phyloP scores from a whole-genome alignment of 2,888 invertebrate genomes.

The Rotaria macrura region DNA sequence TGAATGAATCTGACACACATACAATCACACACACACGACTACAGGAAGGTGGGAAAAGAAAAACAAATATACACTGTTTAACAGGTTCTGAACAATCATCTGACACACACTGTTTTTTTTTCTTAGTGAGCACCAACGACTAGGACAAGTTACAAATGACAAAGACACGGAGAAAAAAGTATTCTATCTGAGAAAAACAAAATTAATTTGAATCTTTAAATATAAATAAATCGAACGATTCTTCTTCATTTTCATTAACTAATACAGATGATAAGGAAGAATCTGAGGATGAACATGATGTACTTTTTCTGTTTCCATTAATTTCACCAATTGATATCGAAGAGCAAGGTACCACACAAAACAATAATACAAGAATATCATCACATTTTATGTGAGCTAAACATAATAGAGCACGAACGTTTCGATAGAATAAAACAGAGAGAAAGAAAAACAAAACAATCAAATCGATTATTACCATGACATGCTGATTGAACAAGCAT shows the following conservation, averaged over 20 bases:
- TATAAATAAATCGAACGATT: not conserved
- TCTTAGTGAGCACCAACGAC: constrained; percentile 12
- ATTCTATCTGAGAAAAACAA: not conserved
- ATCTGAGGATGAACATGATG: not conserved
- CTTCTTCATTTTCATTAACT: not conserved
- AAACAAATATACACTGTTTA: not conserved
- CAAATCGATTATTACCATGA: not conserved
- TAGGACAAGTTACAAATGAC: not conserved
- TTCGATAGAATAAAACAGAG: not conserved
- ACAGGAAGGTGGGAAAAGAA: not conserved
- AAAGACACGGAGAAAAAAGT: not conserved
- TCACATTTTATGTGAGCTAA: constrained; percentile 3
- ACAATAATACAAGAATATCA: constrained; percentile 18
- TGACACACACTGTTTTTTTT: not conserved
- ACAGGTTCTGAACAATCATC: not conserved
- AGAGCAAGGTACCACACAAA: not conserved
- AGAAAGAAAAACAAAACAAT: not conserved
- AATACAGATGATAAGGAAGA: not conserved
- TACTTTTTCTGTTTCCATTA: not conserved
- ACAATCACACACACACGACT: not conserved
- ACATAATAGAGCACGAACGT: no score
- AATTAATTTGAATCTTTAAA: not conserved
- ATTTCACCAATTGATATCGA: not conserved
- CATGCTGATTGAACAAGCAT: not conserved
- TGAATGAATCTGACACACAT: not conserved